A percentile compares a stretch with the other conserved stretches of the same genome.
phyloP scores from a whole-genome alignment of 2,888 invertebrate genomes.

The Aphidoletes aphidimyza region DNA sequence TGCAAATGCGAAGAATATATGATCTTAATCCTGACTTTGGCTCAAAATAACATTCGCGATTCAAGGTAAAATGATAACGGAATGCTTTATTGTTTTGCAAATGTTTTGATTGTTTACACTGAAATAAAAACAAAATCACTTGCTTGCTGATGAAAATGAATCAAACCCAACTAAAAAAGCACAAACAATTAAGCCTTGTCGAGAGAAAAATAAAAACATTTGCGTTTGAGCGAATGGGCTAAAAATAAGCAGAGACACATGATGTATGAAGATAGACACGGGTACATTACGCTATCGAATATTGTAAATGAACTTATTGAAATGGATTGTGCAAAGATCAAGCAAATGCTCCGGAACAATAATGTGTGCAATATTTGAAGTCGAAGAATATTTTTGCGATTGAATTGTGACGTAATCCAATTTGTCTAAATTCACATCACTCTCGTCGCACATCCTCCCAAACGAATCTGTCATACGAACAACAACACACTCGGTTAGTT shows the following conservation, averaged over 20 bases:
- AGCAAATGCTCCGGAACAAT: neutral
- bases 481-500: neutral
- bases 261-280: neutral
- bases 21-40: neutral
- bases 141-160: neutral
- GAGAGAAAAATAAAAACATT: neutral
- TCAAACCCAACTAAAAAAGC: neutral
- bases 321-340: neutral
- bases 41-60: neutral
- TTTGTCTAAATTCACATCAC: neutral
- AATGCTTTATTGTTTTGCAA: neutral
- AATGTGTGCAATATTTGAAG: neutral
- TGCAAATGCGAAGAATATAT: neutral
- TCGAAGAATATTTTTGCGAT: too few species aligned
- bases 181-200: neutral
- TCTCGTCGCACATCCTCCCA: neutral
- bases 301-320: too few species aligned
- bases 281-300: neutral
- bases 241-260: neutral
- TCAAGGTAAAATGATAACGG: conserved; percentile 12
- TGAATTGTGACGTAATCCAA: too few species aligned
- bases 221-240: neutral
- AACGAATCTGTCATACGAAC: neutral
- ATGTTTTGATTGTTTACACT: conserved; percentile 1
- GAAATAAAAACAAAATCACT: neutral